These are phyloP conservation scores for Hypercompe scribonia DNA, from an alignment of 2,888 invertebrate species.

Conservation along the genomic window DNA sequence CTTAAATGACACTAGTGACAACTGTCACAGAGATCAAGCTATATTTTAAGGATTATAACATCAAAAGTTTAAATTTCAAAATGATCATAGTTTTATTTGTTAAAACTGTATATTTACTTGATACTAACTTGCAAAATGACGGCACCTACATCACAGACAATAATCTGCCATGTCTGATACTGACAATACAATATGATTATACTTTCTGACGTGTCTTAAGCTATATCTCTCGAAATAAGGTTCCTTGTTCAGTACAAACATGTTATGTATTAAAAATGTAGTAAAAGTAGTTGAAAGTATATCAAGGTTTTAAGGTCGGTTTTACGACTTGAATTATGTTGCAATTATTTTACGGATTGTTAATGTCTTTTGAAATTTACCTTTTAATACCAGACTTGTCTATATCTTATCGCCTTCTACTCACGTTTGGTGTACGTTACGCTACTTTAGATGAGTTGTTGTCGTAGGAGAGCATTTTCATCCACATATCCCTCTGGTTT, in stretches of 20 bases:
- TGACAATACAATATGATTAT: neutral
- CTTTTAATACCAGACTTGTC: neutral
- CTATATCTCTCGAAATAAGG: neutral
- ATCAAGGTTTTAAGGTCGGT: constrained; percentile 21
- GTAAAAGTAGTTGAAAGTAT: constrained; percentile 25
- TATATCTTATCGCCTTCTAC: neutral
- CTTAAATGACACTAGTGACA: too few relatives aligned
- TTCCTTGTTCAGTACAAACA: neutral
- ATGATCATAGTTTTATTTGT: neutral
- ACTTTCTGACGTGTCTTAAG: neutral
- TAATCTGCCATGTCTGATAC: neutral
- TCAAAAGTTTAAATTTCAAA: neutral
- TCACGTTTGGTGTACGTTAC: neutral
- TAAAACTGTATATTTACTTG: neutral
- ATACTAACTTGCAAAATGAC: neutral
- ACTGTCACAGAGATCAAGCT: too few relatives aligned
- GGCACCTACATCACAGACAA: neutral
- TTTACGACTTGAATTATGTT: constrained; percentile 11
- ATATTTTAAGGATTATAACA: too few relatives aligned
- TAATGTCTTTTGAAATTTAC: constrained; percentile 8
- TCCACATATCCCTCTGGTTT: neutral
- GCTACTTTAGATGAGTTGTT: neutral
- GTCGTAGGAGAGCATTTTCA: neutral
- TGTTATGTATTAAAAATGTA: constrained; percentile 14
- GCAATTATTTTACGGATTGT: constrained; percentile 13